These are phyloP conservation scores for Fistularia tabacaria DNA, from an alignment of 2,797 vertebrate genomes.

Conservation along the genomic window DNA sequence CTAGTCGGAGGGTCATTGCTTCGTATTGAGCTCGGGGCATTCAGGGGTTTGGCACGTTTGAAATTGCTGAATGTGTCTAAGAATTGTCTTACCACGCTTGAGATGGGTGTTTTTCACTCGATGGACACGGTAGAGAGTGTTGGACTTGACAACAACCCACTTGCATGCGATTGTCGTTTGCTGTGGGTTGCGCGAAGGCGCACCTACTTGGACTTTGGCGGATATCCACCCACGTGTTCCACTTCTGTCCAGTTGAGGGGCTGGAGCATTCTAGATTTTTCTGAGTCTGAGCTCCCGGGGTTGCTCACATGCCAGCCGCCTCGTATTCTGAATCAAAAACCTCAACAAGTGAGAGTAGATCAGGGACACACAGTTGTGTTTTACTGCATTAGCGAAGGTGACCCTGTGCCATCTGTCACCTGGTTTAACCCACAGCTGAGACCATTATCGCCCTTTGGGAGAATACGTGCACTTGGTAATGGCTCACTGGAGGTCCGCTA, in stretches of 20 bases:
- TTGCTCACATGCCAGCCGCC: constrained; percentile 79
- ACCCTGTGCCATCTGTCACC: constrained; percentile 75
- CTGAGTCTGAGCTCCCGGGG: constrained; percentile 61
- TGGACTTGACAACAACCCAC: constrained; percentile 78
- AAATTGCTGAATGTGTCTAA: constrained; percentile 78
- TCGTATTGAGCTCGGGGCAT: constrained; percentile 73
- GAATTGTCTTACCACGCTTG: constrained; percentile 80
- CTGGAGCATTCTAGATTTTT: constrained; percentile 73
- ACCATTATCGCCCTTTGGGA: constrained; percentile 63
- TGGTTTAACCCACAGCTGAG: constrained; percentile 78
- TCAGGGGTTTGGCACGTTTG: constrained; percentile 73
- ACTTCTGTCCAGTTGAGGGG: constrained; percentile 68
- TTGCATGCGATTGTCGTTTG: constrained; percentile 86
- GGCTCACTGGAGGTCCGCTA: constrained; percentile 83
- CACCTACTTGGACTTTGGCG: constrained; percentile 69
- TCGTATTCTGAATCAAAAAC: constrained; percentile 68
- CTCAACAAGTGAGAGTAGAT: constrained; percentile 66
- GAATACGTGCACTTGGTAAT: constrained; percentile 74
- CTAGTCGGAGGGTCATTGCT: constrained; percentile 74
- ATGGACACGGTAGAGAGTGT: constrained; percentile 71
- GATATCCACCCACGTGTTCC: constrained; percentile 67
- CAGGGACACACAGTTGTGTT: constrained; percentile 79
- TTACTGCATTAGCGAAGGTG: constrained; percentile 79
- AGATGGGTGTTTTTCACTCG: constrained; percentile 77
- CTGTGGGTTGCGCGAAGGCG: constrained; percentile 78